A percentile compares a stretch with the other conserved stretches of the same genome.
phyloP scores from a whole-genome alignment of 2,113 vertebrate genomes.

The Capra hircus region DNA sequence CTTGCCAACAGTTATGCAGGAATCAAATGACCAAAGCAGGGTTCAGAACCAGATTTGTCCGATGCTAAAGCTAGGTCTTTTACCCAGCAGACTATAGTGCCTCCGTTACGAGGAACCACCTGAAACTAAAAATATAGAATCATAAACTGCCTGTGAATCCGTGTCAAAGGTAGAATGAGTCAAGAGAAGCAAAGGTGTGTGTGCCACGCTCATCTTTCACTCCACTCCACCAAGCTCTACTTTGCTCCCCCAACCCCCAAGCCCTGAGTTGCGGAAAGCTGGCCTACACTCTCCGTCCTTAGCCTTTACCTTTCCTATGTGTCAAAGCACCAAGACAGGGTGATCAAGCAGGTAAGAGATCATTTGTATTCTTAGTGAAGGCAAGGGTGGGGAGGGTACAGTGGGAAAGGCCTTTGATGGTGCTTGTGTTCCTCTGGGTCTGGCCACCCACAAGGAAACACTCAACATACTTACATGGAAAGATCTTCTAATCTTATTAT shows the following conservation, averaged over 20 bases:
- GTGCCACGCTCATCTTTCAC: neutral
- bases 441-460: neutral
- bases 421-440: neutral
- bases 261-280: neutral
- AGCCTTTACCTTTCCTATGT: neutral
- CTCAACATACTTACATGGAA: neutral
- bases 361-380: neutral
- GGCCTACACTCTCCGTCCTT: neutral
- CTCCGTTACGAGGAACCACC: neutral
- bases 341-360: neutral
- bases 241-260: neutral
- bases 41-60: neutral
- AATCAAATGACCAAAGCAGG: conserved; percentile 13
- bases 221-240: neutral
- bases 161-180: neutral
- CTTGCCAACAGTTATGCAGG: neutral
- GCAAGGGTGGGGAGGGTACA: neutral
- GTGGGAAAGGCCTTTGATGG: neutral
- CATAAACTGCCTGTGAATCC: neutral
- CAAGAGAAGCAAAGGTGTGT: neutral
- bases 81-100: neutral
- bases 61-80: neutral
- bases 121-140: neutral
- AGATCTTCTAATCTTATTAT: neutral
- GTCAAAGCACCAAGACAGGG: neutral